Conservation (phyloP, 1,140 invertebrate genomes). For the Drosophila navojoa region DNA sequence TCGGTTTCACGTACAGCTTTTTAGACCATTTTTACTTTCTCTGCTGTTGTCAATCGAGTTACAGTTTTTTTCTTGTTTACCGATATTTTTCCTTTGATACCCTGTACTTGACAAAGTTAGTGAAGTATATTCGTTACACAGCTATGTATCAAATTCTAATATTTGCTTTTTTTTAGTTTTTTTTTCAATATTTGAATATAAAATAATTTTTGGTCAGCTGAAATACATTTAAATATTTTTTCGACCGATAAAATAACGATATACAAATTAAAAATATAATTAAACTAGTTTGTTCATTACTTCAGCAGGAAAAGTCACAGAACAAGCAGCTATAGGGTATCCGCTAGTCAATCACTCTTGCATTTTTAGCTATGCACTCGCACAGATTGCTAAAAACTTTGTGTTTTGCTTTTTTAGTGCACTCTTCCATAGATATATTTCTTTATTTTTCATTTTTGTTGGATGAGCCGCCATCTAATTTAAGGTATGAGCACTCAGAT, state of each 20-base stretch:
- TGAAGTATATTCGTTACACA: background rate
- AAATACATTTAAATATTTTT: no score
- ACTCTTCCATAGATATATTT: background rate
- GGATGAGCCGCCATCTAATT: slow-evolving; percentile 36
- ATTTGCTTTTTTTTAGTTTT: no score
- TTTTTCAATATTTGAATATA: no score
- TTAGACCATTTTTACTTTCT: slow-evolving; percentile 23
- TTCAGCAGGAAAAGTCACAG: no score
- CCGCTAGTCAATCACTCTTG: background rate
- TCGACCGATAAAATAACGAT: no score
- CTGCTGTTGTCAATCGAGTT: slow-evolving; percentile 44
- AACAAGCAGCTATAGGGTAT: background rate
- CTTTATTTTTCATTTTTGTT: background rate
- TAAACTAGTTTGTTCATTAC: no score
- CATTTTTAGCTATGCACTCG: slow-evolving; percentile 1
- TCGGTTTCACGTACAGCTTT: background rate
- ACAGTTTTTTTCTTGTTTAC: background rate
- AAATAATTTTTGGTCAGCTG: no score
- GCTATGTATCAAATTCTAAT: no score
- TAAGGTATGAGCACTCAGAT: slow-evolving; percentile 33
- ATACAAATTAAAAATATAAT: no score
- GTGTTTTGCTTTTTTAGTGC: background rate
- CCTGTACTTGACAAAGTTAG: background rate
- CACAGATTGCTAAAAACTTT: slow-evolving; percentile 33
- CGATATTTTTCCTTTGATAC: background rate